These are phyloP conservation scores for Argyresthia albistria DNA, from an alignment of 2,888 invertebrate genomes.

Conservation along the genomic window DNA sequence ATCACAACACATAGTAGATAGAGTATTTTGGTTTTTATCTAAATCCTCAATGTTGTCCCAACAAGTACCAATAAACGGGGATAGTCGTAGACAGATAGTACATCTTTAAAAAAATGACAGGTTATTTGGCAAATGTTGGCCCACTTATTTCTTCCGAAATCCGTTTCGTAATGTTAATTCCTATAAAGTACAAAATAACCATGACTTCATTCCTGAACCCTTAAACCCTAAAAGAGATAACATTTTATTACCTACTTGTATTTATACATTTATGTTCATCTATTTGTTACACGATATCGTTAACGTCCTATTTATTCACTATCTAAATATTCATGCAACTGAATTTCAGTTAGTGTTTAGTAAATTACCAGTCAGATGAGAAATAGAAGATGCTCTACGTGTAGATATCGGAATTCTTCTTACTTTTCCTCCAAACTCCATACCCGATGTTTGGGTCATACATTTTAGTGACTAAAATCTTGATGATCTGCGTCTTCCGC, in stretches of 20 bases:
- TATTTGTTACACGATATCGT: slow-evolving; percentile 38
- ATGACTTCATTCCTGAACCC: not conserved
- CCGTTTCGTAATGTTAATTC: not conserved
- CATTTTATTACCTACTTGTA: slow-evolving; percentile 18
- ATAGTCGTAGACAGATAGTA: not conserved
- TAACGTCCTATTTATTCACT: slow-evolving; percentile 18
- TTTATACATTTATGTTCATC: slow-evolving; percentile 31
- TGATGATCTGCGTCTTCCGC: too few relatives aligned
- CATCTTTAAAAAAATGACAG: not conserved
- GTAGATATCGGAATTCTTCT: not conserved
- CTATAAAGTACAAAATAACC: not conserved
- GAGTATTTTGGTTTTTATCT: not conserved
- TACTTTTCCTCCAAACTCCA: not conserved
- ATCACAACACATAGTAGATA: slow-evolving; percentile 19
- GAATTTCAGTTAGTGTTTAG: slow-evolving; percentile 4
- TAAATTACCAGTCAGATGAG: slow-evolving; percentile 4
- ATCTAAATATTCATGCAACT: slow-evolving; percentile 8
- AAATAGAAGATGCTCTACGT: slow-evolving; percentile 2
- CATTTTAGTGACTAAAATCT: not conserved
- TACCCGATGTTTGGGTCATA: not conserved
- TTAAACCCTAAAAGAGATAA: slow-evolving; percentile 4
- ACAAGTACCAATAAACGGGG: not conserved
- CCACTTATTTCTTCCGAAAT: slow-evolving; percentile 1
- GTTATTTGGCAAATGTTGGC: slow-evolving; percentile 5
- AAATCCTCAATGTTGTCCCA: not conserved